Base-by-base conservation (phyloP, 35 echinoderm and acorn worm species). In the Holothuria glaberrima region DNA sequence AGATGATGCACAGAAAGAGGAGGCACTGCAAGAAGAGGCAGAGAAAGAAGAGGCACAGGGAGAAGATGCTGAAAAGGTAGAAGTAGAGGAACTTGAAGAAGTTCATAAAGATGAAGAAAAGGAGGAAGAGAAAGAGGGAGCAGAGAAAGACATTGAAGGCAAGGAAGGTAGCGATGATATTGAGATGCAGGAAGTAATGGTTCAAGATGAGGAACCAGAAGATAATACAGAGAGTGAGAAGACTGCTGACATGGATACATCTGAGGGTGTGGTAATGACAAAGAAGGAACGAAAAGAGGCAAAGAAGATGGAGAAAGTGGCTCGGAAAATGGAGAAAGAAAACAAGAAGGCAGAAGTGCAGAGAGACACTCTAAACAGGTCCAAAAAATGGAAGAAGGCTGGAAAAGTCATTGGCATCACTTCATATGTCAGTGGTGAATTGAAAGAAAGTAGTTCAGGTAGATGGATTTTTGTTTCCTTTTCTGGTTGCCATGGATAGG, bases 301-400 rank as follows among this genome's bases (percentile, higher is more conserved):
- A 18, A 64, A 61, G 54, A 59, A 59, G 29, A 27, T 61, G 46
- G 80, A 61, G 57, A 64, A 84, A 64, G 59, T 46, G 13, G 59
- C 80, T 28, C 30, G 56, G 57, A 84, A 64, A 84, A 32, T 84
- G 3, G 80, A 61, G 30, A 84, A 84, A 21, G 80, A 84, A 21
- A 59, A 64, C 46, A 84, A 84, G 80, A 84, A 64, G 21, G 57
- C 58, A 29, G 80, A 84, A 84, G 45, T 59, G n/a, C 73, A 77
- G 41, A 21, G 21, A 22, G 74, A 78, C n/a, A 48, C 74, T n/a
- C 74, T 78, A 18, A 78, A 78, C 16, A 41, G 74, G 50, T 78
- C 74, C 74, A 78, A 78, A 33, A 78, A 78, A 19, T 78, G 74
- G 74, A 78, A 78, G 38, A 78, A 78, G 32, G 74, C 50, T 78